A percentile compares a stretch with the other conserved stretches of the same genome.
Conservation (phyloP, 2,113 vertebrate species). For the Petaurus breviceps region DNA sequence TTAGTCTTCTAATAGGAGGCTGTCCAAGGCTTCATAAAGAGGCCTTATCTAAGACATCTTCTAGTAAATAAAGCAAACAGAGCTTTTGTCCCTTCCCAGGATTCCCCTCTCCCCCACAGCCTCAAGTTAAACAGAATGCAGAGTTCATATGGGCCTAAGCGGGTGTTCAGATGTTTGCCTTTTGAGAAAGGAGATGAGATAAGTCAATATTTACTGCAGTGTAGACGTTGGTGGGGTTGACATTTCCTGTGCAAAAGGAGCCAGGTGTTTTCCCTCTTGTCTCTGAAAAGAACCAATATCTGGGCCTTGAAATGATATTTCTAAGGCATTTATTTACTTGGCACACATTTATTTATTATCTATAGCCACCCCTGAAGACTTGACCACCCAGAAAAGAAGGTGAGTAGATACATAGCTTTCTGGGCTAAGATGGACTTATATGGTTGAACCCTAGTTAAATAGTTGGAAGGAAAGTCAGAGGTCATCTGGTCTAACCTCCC, state of each 20-base stretch:
- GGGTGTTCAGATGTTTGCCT: slow-evolving; percentile 19
- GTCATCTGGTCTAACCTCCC: not conserved
- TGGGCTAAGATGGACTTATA: not conserved
- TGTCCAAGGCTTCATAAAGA: not conserved
- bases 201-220: slow-evolving; percentile 46
- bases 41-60: not conserved
- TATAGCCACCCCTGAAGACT: not conserved
- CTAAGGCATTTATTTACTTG: not conserved
- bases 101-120: not conserved
- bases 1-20: slow-evolving; percentile 32
- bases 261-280: not conserved
- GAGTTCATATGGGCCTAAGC: not conserved
- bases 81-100: not conserved
- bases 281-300: not conserved
- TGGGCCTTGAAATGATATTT: not conserved
- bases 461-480: not conserved
- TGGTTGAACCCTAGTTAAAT: not conserved
- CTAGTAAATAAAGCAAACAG: slow-evolving; percentile 27
- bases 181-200: slow-evolving; percentile 17
- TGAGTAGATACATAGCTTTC: not conserved
- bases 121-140: not conserved
- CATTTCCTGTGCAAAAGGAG: slow-evolving; percentile 21
- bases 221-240: not conserved
- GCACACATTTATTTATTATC: not conserved
- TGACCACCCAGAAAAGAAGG: not conserved